Evolutionary conservation across 2,797 vertebrate genomes (phyloP).

Genomic region (Petrocephalus schoutedeni): DNA sequence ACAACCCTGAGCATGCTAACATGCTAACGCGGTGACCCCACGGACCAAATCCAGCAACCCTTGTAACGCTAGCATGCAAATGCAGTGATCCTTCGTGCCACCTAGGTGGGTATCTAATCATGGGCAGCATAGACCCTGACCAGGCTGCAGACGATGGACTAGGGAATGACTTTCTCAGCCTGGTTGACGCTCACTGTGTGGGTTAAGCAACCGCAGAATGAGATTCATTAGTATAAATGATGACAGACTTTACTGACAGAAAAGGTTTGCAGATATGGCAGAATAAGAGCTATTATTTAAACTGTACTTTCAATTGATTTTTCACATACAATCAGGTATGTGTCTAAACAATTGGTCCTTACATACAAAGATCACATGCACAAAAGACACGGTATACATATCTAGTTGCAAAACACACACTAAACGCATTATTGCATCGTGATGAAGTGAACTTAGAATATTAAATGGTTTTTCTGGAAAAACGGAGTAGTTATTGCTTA

Average conservation of each 20-base stretch:
- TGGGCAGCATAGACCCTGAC: neutral
- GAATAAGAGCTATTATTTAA: neutral
- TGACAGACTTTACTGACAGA: neutral
- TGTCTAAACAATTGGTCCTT: neutral
- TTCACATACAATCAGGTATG: neutral
- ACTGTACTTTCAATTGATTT: neutral
- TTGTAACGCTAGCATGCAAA: too few species aligned
- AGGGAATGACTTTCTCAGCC: neutral
- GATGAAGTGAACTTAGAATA: conserved; percentile 45
- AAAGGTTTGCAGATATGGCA: neutral
- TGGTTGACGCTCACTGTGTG: neutral
- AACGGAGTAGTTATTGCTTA: conserved; percentile 52
- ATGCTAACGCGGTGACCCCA: too few species aligned
- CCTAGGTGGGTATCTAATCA: neutral
- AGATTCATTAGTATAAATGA: neutral
- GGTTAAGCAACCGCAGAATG: neutral
- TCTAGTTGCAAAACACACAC: too few species aligned
- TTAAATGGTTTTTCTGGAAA: conserved; percentile 52
- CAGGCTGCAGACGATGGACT: neutral
- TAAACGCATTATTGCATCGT: conserved; percentile 35
- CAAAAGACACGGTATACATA: neutral
- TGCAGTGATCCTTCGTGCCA: too few species aligned
- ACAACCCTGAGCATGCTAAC: too few species aligned
- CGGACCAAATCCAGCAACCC: too few species aligned
- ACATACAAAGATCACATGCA: neutral